Evolutionary conservation across 2,113 vertebrate genomes (phyloP), one percentile per base, ranked within the genome.

Genomic region (Phrynosoma blainvillii): DNA sequence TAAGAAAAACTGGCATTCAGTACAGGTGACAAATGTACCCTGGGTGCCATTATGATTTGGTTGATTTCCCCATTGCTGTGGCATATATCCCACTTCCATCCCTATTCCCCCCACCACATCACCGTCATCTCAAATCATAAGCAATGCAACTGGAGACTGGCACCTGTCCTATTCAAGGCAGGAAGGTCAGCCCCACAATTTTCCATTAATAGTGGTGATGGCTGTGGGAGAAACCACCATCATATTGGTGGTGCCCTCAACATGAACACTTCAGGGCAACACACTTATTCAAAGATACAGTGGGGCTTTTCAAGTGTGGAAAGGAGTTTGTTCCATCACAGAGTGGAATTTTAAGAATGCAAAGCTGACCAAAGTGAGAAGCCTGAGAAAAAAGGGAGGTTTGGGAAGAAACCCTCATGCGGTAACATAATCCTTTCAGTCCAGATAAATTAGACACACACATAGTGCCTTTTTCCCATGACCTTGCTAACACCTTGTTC

Each of bases 381-480:
- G 90, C 75, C 89, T 92, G 91, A 95, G 90, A 95, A 93, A 95
- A 95, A 87, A 68, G 74, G 82, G 92, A 87, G 93, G 84, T 88
- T 83, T 90, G 75, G 62, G 88, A 93, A 95, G 95, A 96, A 96
- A 95, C 96, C 93, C 92, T 93, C 71, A 1, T 73, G 84, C 82
- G 94, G 96, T 96, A 98, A 97, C 96, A 92, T 95, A 84, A 97
- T 84, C 94, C 93, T 91, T 94, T 89, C 6, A 32, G 94, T 94
- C 95, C 91, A 90, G 89, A 96, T 91, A 96, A 96, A 94, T 92
- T 92, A 95, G 90, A 90, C 82, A 92, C 84, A 78, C 84, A 84
- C 81, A 94, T 30, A 82, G 78, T 25, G 40, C 91, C 91, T 96
- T 97, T 98, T 97, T 98, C 97, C 94, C 97, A 96, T 90, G 97